Base-by-base conservation (phyloP, 1,140 invertebrate genomes). In the Theocolax elegans region DNA sequence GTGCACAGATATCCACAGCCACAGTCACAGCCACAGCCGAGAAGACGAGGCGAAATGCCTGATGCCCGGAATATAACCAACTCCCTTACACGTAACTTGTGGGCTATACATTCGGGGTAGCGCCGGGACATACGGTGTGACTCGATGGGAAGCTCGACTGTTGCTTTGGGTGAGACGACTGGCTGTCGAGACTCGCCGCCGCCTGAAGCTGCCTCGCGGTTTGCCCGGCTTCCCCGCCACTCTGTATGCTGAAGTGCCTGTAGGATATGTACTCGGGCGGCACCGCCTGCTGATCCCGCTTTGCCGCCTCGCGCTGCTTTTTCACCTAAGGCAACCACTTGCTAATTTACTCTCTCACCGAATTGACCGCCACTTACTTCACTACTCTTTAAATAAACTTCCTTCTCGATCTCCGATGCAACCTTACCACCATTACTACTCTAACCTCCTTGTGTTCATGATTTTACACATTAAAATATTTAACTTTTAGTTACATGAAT, bases 211-310 rank as follows among this genome's bases (percentile, higher is more conserved):
- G 67, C 15, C 29, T 62, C 13, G 49, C n/a, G 7, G 49, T 12
- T 12, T 54, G 49, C 8, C 40, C 38, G 40, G 27, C 79, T 62
- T 49, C 79, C 63, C 49, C 79, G 6, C 82, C 82, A 49, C 81
- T 83, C 49, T 86, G 83, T 42, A 86, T 78, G 51, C 83, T 85
- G 71, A 90, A 91, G 71, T 91, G 89, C 44, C 91, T 80, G 75
- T 94, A 94, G 15, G 91, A 92, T 72, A 93, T 89, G 74, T 92
- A 94, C 72, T 93, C 92, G 2, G 89, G 88, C 6, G 89, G 89
- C 59, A 83, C 51, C 0, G 73, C 49, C 17, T 76, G 77, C 23
- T 77, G 77, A n/a, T 79, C 89, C 44, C 89, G 80, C 83, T 94
- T 93, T 4, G 89, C 87, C 13, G 89, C 88, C 65, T 89, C 88